Base-by-base conservation (phyloP, 2,113 vertebrate species). In the Scytalopus superciliaris region DNA sequence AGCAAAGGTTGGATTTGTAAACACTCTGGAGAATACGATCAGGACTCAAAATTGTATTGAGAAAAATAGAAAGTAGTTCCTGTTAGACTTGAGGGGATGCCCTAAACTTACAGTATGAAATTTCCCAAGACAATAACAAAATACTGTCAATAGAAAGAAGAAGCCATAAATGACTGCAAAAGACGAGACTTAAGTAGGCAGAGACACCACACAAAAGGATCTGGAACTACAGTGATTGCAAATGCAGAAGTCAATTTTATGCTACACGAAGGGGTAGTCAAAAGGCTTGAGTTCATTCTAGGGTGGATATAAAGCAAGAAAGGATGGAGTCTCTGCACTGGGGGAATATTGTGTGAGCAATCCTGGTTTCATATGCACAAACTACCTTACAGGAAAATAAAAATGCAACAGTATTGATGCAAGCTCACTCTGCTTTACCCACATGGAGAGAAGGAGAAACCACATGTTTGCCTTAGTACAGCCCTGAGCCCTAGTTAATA, bases 201-300 rank as follows among this genome's bases (percentile, higher is more conserved):
- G 19, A 78, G 19, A 53, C 25, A 27, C 5, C 15, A 31, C 33
- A 79, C 3, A 45, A 75, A 90, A 79, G 5, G 2, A 47, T 59
- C 42, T 59, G 42, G 19, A 35, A 62, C 27, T 50, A 12, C 7
- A 10, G 2, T 28, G 21, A 50, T 64, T 10, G 33, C 4, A 85
- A 75, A 57, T 1, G 2, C 7, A 84, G 17, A 78, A 79, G 22
- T 42, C 16, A 60, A 60, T 74, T 74, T 73, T 56, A 35, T 66
- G 14, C 4, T 49, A 8, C 0, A 4, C 0, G 7, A 37, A 4
- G 8, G 9, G 3, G 5, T 30, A 39, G 2, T 33, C 0, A 0
- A 87, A 66, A 79, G 42, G 8, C 14, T 70, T 40, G 5, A 47
- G 3, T 56, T 64, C 69, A 17, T 33, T 89, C 45, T 74, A 44